Conservation (phyloP, 2,797 vertebrate species). For the Choloepus didactylus region DNA sequence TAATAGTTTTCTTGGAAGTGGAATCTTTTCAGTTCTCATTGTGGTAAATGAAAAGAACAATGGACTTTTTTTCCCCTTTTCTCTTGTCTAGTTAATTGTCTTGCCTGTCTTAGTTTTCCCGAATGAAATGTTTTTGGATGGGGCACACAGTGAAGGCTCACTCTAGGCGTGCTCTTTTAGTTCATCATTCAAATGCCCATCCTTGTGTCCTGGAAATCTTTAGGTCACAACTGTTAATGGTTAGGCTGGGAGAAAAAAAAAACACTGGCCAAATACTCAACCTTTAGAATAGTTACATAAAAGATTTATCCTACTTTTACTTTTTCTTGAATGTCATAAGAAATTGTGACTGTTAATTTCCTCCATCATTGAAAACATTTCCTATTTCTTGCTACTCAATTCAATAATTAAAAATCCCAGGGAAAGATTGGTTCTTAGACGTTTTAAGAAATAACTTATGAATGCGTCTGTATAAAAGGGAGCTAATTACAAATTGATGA, state of each 20-base stretch:
- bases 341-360: conserved; percentile 79
- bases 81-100: conserved; percentile 82
- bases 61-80: conserved; percentile 43
- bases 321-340: conserved; percentile 84
- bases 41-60: conserved; percentile 79
- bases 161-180: conserved; percentile 67
- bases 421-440: conserved; percentile 70
- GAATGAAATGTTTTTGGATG: conserved; percentile 78
- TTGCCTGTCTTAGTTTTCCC: conserved; percentile 84
- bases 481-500: conserved; percentile 71
- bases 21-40: conserved; percentile 79
- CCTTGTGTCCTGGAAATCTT: conserved; percentile 83
- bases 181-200: conserved; percentile 83
- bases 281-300: conserved; percentile 84
- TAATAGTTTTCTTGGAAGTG: conserved; percentile 85
- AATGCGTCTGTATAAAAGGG: conserved; percentile 75
- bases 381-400: conserved; percentile 79
- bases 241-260: conserved; percentile 81
- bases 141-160: conserved; percentile 75
- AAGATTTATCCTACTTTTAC: conserved; percentile 76
- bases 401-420: conserved; percentile 79
- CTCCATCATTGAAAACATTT: conserved; percentile 70
- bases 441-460: conserved; percentile 72
- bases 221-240: conserved; percentile 82
- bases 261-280: conserved; percentile 83